Conservation (phyloP, 2,113 vertebrate species). For the Dunckerocampus dactyliophorus region DNA sequence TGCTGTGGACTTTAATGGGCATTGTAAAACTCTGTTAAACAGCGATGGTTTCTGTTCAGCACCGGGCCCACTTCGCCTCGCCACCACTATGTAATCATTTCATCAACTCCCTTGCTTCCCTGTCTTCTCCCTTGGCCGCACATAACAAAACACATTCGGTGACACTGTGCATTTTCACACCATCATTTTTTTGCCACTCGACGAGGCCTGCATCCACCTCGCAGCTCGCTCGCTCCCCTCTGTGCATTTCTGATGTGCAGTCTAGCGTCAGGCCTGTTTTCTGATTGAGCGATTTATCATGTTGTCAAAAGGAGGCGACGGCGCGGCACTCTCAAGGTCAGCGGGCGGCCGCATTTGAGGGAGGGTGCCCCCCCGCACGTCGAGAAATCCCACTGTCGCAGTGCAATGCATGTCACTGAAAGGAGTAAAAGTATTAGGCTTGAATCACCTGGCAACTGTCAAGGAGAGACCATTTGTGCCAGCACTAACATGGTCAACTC, state of each 20-base stretch:
- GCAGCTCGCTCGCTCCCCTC: slow-evolving; percentile 50
- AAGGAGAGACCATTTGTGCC: neutral
- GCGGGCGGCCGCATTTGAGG: slow-evolving; percentile 61
- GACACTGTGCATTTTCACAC: slow-evolving; percentile 76
- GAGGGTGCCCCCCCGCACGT: slow-evolving; percentile 24
- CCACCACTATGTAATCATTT: slow-evolving; percentile 77
- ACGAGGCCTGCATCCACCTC: slow-evolving; percentile 57
- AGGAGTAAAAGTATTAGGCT: slow-evolving; percentile 20
- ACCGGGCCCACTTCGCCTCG: slow-evolving; percentile 52
- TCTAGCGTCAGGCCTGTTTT: slow-evolving; percentile 56
- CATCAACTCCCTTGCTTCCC: slow-evolving; percentile 74
- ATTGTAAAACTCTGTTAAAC: slow-evolving; percentile 72
- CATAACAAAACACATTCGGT: slow-evolving; percentile 76
- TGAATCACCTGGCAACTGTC: slow-evolving; percentile 22
- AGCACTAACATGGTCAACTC: neutral
- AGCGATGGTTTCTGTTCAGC: slow-evolving; percentile 64
- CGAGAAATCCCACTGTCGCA: slow-evolving; percentile 25
- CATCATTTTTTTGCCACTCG: slow-evolving; percentile 69
- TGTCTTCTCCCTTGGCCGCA: slow-evolving; percentile 71
- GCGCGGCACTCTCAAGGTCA: slow-evolving; percentile 73
- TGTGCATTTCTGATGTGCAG: slow-evolving; percentile 57
- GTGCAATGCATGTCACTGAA: slow-evolving; percentile 10
- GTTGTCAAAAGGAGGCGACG: slow-evolving; percentile 67
- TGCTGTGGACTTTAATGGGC: slow-evolving; percentile 55
- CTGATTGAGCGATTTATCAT: slow-evolving; percentile 78